phyloP scores from a whole-genome alignment of 2,797 vertebrate genomes.

The Clarias pachynema region DNA sequence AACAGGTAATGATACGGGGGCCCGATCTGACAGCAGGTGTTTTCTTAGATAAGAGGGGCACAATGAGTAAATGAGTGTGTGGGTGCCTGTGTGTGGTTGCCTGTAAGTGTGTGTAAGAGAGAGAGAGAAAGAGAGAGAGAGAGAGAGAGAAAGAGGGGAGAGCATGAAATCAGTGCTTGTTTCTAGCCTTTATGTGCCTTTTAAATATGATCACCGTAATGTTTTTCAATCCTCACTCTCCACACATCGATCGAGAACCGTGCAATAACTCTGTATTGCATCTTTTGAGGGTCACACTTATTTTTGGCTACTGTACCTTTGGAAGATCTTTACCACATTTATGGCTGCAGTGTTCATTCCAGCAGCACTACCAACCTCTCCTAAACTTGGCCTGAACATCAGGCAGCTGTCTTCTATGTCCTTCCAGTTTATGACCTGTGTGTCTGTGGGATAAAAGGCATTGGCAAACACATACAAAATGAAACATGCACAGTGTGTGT shows the following conservation, averaged over 20 bases:
- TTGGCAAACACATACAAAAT: constrained; percentile 35
- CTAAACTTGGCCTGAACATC: constrained; percentile 26
- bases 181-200: background rate
- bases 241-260: background rate
- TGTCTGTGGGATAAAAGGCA: constrained; percentile 38
- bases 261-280: background rate
- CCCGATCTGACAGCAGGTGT: constrained; percentile 51
- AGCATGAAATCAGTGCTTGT: constrained; percentile 1
- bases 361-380: constrained; percentile 14
- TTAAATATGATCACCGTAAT: background rate
- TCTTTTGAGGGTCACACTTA: background rate
- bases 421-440: constrained; percentile 45
- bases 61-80: constrained; percentile 31
- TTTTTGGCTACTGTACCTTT: background rate
- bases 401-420: constrained; percentile 46
- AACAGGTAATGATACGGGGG: constrained; percentile 28
- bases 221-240: background rate
- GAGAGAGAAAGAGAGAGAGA: background rate
- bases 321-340: background rate
- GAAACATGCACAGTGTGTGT: constrained; percentile 20
- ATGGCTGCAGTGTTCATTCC: constrained; percentile 18
- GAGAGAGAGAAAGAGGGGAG: background rate
- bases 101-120: background rate
- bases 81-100: background rate
- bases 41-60: constrained; percentile 53